Conservation (phyloP, 2,113 vertebrate species). For the Elaphurus davidianus region DNA sequence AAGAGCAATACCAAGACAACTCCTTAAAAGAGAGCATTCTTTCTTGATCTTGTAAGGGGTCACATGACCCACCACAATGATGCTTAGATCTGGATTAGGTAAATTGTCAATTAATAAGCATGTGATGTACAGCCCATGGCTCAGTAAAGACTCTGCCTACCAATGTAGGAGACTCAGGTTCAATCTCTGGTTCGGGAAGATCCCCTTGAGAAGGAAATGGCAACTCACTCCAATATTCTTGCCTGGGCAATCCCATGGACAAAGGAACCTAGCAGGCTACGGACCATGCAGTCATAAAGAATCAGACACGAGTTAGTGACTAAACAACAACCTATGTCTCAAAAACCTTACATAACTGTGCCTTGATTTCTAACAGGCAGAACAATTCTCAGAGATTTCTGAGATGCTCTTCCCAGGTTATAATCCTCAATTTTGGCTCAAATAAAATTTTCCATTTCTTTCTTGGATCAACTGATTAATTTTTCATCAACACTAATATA, state of each 20-base stretch:
- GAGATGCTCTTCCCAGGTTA: not conserved
- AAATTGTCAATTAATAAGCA: not conserved
- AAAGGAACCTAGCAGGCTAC: not conserved
- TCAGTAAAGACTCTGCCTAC: not conserved
- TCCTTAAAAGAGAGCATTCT: not conserved
- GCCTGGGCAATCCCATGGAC: not conserved
- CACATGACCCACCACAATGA: not conserved
- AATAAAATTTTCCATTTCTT: not conserved
- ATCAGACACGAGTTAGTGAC: fast-evolving
- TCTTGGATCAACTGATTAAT: not conserved
- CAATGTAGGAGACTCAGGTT: not conserved
- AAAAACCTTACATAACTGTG: not conserved
- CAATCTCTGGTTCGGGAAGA: not conserved
- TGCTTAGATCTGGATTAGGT: not conserved
- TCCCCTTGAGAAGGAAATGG: not conserved
- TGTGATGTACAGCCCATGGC: not conserved
- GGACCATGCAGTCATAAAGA: not conserved
- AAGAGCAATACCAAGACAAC: not conserved
- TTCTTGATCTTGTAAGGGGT: not conserved
- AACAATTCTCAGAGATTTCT: not conserved
- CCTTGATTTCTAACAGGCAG: not conserved
- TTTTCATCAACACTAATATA: not conserved
- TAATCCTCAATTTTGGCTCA: not conserved
- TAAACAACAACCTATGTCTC: not conserved
- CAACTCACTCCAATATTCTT: not conserved